Evolutionary conservation across 1,140 invertebrate genomes (phyloP), one percentile per base, ranked within the genome.

Genomic region (Tribolium madens): DNA sequence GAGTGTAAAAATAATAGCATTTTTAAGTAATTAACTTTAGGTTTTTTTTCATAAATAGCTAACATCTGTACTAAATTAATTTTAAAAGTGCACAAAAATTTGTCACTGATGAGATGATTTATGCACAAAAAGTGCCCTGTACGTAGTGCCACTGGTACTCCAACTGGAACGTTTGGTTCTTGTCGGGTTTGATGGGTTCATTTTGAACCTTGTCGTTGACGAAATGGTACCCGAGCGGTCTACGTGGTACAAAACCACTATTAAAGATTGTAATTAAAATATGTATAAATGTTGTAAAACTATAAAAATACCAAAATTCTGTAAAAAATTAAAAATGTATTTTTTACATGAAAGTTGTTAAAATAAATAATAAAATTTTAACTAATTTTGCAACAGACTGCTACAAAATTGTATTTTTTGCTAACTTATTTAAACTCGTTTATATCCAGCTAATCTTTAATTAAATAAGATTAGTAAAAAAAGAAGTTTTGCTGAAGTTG

Each of bases 91-190:
- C 18, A 21, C 3, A 21, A 26, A 26, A 26, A 26, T 26, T 26
- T 2, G 21, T 26, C 21, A 26, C 1, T 26, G n/a, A n/a, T n/a
- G n/a, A n/a, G n/a, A n/a, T n/a, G n/a, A n/a, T n/a, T n/a, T n/a
- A n/a, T n/a, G 21, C 21, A 26, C 21, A 26, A n/a, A n/a, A n/a
- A n/a, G n/a, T n/a, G n/a, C n/a, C n/a, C n/a, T n/a, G n/a, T n/a
- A 88, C 69, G 33, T 84, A 81, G 47, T 78, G 80, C 87, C 87
- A 88, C 70, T 87, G 78, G 47, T 81, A 84, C 17, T 74, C 79
- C 13, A 80, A 47, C 18, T 78, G 70, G 53, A 84, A 83, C 14
- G 78, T 71, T 53, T 77, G 48, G 48, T n/a, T 50, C 13, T 50
- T 64, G 15, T 4, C 6, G 57, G 31, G 31, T 3, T 21, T 88